Conservation (phyloP, 2,888 invertebrate genomes). For the Lymantria dispar region DNA sequence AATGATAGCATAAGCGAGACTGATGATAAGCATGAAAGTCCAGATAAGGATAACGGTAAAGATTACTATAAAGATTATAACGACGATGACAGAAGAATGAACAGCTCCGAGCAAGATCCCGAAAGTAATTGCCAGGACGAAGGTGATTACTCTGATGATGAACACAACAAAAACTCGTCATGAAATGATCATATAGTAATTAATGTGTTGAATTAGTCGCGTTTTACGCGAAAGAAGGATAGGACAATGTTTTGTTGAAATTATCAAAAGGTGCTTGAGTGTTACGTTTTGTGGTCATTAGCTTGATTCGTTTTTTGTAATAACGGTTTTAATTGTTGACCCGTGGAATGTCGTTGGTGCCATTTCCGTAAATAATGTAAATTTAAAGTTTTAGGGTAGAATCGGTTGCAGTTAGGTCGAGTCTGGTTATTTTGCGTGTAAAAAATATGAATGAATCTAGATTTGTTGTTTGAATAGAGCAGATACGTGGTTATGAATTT, state of each 20-base stretch:
- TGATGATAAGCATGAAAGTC: constrained; percentile 79
- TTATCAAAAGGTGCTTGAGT: constrained; percentile 76
- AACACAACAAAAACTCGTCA: constrained; percentile 65
- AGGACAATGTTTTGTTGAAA: constrained; percentile 67
- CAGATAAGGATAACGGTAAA: constrained; percentile 70
- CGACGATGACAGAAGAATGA: constrained; percentile 55
- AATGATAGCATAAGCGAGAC: constrained; percentile 63
- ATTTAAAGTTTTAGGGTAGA: constrained; percentile 57
- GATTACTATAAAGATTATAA: constrained; percentile 63
- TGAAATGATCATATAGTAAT: constrained; percentile 52
- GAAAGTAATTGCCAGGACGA: constrained; percentile 67
- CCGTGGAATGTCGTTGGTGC: constrained; percentile 80
- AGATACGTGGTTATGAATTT: constrained; percentile 19
- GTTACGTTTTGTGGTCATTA: constrained; percentile 75
- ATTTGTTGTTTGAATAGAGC: constrained; percentile 12
- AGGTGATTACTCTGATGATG: constrained; percentile 76
- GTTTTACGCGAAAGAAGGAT: constrained; percentile 41
- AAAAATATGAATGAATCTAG: constrained; percentile 13
- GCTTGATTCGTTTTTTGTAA: constrained; percentile 61
- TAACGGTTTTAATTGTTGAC: constrained; percentile 74
- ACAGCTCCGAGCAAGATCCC: constrained; percentile 52
- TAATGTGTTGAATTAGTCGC: constrained; percentile 45
- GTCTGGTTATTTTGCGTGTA: constrained; percentile 36
- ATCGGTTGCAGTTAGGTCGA: constrained; percentile 48
- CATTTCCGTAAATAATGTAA: constrained; percentile 73